A percentile compares a stretch with the other conserved stretches of the same genome.
Evolutionary conservation across 2,888 invertebrate species (phyloP).

Genomic region (Magallana nippona): DNA sequence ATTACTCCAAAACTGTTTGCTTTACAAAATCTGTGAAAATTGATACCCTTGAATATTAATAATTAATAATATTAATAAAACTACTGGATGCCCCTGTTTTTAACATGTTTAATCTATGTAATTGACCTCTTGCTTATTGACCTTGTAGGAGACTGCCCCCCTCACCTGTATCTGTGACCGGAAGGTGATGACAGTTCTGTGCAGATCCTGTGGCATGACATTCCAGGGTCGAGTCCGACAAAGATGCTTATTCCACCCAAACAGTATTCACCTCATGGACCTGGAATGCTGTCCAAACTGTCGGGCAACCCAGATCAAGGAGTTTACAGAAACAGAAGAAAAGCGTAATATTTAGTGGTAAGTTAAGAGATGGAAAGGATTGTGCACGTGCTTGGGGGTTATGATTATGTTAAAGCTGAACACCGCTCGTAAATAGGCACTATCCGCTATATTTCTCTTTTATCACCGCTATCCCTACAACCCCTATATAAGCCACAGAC

Average conservation of each 20-base stretch:
- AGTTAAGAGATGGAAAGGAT: neutral
- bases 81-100: too few species aligned
- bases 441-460: too few species aligned
- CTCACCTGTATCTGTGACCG: slow-evolving; percentile 65
- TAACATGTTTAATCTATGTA: too few species aligned
- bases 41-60: too few species aligned
- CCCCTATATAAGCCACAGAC: too few species aligned
- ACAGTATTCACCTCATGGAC: slow-evolving; percentile 72
- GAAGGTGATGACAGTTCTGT: slow-evolving; percentile 61
- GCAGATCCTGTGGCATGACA: slow-evolving; percentile 66
- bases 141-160: slow-evolving; percentile 25
- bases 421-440: too few species aligned
- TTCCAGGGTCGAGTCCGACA: slow-evolving; percentile 65
- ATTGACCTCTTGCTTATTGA: neutral
- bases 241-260: slow-evolving; percentile 61
- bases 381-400: too few species aligned
- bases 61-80: too few species aligned
- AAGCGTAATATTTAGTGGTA: slow-evolving; percentile 32
- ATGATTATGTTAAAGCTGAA: too few species aligned
- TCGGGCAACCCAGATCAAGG: slow-evolving; percentile 50
- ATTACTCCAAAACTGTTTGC: too few species aligned
- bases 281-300: slow-evolving; percentile 64
- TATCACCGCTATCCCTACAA: too few species aligned
- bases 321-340: slow-evolving; percentile 47
- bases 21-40: too few species aligned